These are phyloP conservation scores for Pristionchus fissidentatus DNA, from an alignment of 2,888 invertebrate species.

Conservation along the genomic window DNA sequence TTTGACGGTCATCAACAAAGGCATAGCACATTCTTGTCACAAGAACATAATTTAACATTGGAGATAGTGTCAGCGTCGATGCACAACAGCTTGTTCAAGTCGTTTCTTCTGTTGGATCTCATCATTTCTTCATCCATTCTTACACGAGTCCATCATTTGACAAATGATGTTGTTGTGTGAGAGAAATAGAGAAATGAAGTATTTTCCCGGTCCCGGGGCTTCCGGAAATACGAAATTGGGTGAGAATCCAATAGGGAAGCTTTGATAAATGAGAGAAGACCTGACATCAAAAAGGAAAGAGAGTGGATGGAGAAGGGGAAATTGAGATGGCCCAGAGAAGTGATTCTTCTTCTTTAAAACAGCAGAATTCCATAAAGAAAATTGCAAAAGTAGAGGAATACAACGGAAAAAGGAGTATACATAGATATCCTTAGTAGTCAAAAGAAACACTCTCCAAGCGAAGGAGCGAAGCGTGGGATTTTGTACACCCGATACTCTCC, in stretches of 20 bases:
- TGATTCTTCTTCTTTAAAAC: too few relatives aligned
- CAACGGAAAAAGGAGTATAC: too few relatives aligned
- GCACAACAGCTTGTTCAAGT: not conserved
- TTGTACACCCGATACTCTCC: not conserved
- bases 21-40: not conserved
- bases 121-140: constrained; percentile 41
- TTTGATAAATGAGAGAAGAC: not conserved
- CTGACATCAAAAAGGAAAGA: not conserved
- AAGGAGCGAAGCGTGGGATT: constrained; percentile 29
- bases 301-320: not conserved
- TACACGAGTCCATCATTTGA: constrained; percentile 23
- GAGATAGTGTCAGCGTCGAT: not conserved
- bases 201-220: not conserved
- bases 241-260: not conserved
- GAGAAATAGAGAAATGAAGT: not conserved
- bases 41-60: too few relatives aligned
- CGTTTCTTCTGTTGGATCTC: not conserved
- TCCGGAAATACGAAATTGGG: not conserved
- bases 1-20: too few relatives aligned
- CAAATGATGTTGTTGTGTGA: not conserved
- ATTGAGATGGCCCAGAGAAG: not conserved
- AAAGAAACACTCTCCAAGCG: too few relatives aligned
- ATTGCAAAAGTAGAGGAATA: too few relatives aligned
- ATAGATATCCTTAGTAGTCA: too few relatives aligned
- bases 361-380: too few relatives aligned